A percentile compares a stretch with the other conserved stretches of the same genome.
Evolutionary conservation across 2,888 invertebrate genomes (phyloP).

Genomic region (Myopa tessellatipennis): DNA sequence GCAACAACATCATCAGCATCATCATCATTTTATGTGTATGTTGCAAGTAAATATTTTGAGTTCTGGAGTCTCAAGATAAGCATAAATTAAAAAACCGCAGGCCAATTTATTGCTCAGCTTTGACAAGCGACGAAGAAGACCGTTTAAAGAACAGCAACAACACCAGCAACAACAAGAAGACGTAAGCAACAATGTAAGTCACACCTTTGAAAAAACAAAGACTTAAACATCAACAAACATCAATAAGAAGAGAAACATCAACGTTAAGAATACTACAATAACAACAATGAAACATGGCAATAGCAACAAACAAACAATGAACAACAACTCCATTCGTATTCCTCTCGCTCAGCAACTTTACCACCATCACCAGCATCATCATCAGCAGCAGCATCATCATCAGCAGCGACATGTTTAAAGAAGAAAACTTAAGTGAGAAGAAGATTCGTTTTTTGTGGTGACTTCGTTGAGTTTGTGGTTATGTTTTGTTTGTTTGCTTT

Average conservation of each 20-base stretch:
- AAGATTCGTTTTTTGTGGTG: not conserved
- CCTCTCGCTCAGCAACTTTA: no score
- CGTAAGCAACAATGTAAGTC: not conserved
- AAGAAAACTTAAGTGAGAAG: constrained; percentile 6
- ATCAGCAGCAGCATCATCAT: constrained; percentile 26
- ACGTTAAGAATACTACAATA: not conserved
- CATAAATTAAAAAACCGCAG: constrained; percentile 30
- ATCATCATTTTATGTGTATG: not conserved
- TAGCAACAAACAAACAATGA: not conserved
- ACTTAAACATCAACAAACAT: not conserved
- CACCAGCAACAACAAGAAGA: not conserved
- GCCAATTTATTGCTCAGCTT: constrained; percentile 26
- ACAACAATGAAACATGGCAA: not conserved
- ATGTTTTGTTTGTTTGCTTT: no score
- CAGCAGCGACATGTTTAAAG: constrained; percentile 41
- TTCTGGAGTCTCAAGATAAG: not conserved
- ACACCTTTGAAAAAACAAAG: not conserved
- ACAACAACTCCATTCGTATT: no score
- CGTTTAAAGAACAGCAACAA: constrained; percentile 27
- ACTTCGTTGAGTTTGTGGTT: not conserved
- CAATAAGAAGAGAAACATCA: no score
- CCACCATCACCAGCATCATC: constrained; percentile 1
- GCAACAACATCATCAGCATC: not conserved
- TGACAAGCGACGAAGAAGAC: not conserved
- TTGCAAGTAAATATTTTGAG: not conserved